Evolutionary conservation across 2,888 invertebrate genomes (phyloP), one percentile per base, ranked within the genome.

Genomic region (Asteroscopus sphinx): DNA sequence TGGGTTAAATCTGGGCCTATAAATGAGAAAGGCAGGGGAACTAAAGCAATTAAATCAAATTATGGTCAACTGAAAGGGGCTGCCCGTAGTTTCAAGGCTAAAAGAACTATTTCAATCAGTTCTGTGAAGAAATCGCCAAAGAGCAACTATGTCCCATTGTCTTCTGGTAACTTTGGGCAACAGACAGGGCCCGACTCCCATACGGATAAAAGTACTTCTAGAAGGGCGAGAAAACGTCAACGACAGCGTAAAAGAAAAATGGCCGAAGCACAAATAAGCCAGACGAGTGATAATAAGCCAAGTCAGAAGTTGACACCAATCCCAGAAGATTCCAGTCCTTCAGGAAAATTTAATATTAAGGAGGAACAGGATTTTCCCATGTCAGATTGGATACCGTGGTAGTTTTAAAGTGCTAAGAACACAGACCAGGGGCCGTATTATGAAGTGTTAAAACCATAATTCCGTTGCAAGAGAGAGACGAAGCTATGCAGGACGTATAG

Each of bases 321-420:
- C 7, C 21, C 2, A 3, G 3, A 17, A 39, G 1, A n/a, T 17
- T 13, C 21, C n/a, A 28, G 1, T 0, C 21, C 7, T 0, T 1
- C 9, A n/a, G 3, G 8, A 4, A 28, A 21, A 6, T 44, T 12
- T 15, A 4, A 17, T 3, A 21, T 9, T 30, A 36, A 12, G 0
- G 7, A 7, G 0, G 40, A 36, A 11, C 42, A 28, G 2, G 40
- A 11, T 11, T 9, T 12, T 16, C 12, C 28, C 11, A 2, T 1
- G 1, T 36, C 45, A 0, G 26, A 64, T 16, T 63, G 57, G 62
- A 15, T 32, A 11, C 13, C 17, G 0, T 55, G 56, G 47, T 55
- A 41, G 32, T n/a, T 28, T 17, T 15, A 7, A 9, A 33, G 9
- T 11, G 12, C n/a, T 6, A 28, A 28, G 8, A 11, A 28, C 28